Evolutionary conservation across 2,113 vertebrate genomes (phyloP), one percentile per base, ranked within the genome.

Genomic region (Thalassoma bifasciatum): DNA sequence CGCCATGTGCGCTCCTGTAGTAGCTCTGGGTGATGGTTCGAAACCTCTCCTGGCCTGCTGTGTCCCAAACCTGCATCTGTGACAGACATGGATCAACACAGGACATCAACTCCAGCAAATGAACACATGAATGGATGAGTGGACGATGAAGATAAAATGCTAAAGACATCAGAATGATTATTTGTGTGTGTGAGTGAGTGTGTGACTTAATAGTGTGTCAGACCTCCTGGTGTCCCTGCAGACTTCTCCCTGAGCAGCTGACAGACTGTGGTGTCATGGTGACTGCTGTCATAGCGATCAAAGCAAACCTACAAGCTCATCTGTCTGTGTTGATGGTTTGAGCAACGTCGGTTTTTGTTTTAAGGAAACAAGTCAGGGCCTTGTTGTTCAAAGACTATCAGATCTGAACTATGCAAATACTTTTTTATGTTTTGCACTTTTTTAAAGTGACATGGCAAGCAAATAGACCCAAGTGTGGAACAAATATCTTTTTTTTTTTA

Each of bases 11-110:
- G 0, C 97, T 99, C 74, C 98, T 96, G 79, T 99, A 99, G 78
- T 99, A 99, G 85, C 98, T 99, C 89, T 99, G 98, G 3, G 98
- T 98, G 94, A 99, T 99, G 12, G 97, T 99, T n/a, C 96, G 96
- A 86, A 99, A 99, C 42, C 98, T 94, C 92, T 99, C 98, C 89
- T 99, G 98, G 0, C 98, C 98, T 0, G 98, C 98, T 0, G 98
- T 99, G 92, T 99, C 98, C 98, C 98, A 99, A 57, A 99, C 96
- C 83, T 99, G 98, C 90, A 99, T 96, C 98, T 99, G 6, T 30
- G 92, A 72, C 60, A 77, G 49, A 64, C 7, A 40, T 7, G n/a
- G n/a, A 26, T 13, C 5, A 42, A 37, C 5, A 62, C 17, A 38
- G 3, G 17, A 8, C 19, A 1, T 16, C 11, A 8, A 14, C 23